Percentiles rank a stretch among this genome's conserved stretches.
These are phyloP conservation scores for Anthopleura xanthogrammica DNA, from an alignment of 92 coral and sea anemone species.

Conservation along the genomic window DNA sequence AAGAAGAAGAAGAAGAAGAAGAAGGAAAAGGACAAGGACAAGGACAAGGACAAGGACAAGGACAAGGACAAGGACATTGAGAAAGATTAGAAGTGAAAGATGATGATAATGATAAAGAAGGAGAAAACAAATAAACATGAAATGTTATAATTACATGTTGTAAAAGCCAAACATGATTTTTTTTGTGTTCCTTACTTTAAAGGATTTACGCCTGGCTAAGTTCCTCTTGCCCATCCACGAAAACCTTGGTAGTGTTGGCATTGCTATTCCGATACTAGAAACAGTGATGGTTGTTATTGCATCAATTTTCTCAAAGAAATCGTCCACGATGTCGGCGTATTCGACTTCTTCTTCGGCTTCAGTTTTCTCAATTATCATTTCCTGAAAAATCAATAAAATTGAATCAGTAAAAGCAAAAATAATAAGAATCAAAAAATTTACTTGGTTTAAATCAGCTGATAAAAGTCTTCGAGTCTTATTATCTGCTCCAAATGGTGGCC, in stretches of 20 bases:
- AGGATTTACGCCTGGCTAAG: neutral
- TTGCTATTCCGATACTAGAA: neutral
- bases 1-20: too few species aligned
- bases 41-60: too few species aligned
- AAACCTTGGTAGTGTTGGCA: neutral
- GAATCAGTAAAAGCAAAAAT: neutral
- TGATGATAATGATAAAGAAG: too few species aligned
- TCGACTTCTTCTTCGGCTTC: constrained; percentile 3
- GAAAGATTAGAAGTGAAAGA: too few species aligned
- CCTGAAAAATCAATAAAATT: neutral
- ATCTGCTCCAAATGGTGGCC: too few species aligned
- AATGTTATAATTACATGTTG: too few species aligned
- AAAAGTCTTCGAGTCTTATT: too few species aligned
- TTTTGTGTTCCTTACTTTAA: neutral
- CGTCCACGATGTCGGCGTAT: constrained; percentile 10
- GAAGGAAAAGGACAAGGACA: too few species aligned
- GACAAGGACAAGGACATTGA: too few species aligned
- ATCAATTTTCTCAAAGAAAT: constrained; percentile 12
- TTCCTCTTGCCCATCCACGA: neutral
- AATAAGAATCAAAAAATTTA: neutral
- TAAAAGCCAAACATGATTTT: too few species aligned
- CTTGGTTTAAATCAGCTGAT: neutral
- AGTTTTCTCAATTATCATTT: neutral
- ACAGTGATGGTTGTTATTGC: neutral
- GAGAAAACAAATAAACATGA: too few species aligned